phyloP scores from a whole-genome alignment of 2,797 vertebrate genomes.

The Ctenopoma multispine region DNA sequence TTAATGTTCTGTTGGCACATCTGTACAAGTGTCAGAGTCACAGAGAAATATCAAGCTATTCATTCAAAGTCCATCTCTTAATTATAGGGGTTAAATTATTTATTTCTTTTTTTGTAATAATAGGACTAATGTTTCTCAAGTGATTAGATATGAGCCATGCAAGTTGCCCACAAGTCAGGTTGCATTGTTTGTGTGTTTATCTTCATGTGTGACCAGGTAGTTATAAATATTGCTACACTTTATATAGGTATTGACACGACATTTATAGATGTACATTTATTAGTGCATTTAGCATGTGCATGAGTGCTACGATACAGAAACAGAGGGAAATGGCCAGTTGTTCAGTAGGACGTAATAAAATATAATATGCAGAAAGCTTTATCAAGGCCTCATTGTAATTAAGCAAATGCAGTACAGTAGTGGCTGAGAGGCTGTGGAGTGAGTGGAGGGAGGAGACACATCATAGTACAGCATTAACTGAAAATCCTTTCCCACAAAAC shows the following conservation, averaged over 20 bases:
- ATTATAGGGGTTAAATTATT: too few relatives aligned
- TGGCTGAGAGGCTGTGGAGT: slow-evolving; percentile 29
- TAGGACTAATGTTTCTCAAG: too few relatives aligned
- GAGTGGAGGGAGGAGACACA: slow-evolving; percentile 33
- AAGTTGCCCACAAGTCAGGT: too few relatives aligned
- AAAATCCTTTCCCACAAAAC: slow-evolving; percentile 58
- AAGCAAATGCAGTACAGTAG: slow-evolving; percentile 40
- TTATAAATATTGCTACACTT: neutral
- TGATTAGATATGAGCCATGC: too few relatives aligned
- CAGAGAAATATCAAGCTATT: too few relatives aligned
- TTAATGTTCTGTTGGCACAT: too few relatives aligned
- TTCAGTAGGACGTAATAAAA: slow-evolving; percentile 54
- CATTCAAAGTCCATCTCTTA: too few relatives aligned
- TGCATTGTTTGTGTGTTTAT: neutral
- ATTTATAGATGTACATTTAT: neutral
- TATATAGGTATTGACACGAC: neutral
- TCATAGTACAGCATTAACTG: slow-evolving; percentile 44
- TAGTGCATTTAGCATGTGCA: neutral
- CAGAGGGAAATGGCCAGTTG: neutral
- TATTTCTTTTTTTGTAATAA: too few relatives aligned
- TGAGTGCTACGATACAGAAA: slow-evolving; percentile 1
- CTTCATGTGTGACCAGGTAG: neutral
- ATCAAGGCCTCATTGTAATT: slow-evolving; percentile 58
- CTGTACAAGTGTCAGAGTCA: too few relatives aligned
- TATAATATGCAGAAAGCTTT: slow-evolving; percentile 48